Evolutionary conservation across 2,113 vertebrate species (phyloP).

Genomic region (Cyprinodon brontotheroides): DNA sequence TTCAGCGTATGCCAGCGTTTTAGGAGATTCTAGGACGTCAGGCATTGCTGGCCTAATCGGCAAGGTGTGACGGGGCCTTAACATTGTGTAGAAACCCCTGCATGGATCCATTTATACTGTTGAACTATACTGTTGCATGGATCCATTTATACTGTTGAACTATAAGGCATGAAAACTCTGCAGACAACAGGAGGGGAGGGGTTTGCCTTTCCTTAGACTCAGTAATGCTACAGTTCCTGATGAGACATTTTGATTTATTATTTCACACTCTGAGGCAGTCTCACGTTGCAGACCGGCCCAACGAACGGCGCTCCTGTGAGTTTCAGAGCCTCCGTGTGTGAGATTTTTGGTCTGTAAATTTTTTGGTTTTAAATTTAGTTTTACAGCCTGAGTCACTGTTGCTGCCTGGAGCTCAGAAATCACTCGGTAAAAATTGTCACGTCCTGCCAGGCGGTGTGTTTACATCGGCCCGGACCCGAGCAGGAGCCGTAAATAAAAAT

Average conservation of each 20-base stretch:
- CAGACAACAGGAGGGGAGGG: conserved; percentile 1
- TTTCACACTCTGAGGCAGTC: conserved; percentile 1
- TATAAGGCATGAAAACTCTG: not conserved
- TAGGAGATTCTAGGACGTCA: too few relatives aligned
- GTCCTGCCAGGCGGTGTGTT: not conserved
- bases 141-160: not conserved
- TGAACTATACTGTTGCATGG: too few relatives aligned
- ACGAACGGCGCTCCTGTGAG: not conserved
- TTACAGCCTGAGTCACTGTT: not conserved
- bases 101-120: too few relatives aligned
- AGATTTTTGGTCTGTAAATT: conserved; percentile 5
- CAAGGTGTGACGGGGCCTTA: too few relatives aligned
- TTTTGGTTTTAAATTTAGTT: not conserved
- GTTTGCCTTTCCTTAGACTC: not conserved
- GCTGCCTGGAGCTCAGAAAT: not conserved
- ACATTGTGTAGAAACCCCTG: not conserved
- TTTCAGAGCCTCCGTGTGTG: not conserved
- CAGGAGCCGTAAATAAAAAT: conserved; percentile 1
- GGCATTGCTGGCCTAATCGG: too few relatives aligned
- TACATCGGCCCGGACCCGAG: not conserved
- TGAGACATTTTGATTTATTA: conserved; percentile 3
- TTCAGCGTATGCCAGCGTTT: too few relatives aligned
- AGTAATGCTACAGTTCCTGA: not conserved
- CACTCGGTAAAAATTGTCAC: not conserved
- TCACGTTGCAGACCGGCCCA: not conserved